phyloP scores from a whole-genome alignment of 2,888 invertebrate genomes.

The Phengaris arion region DNA sequence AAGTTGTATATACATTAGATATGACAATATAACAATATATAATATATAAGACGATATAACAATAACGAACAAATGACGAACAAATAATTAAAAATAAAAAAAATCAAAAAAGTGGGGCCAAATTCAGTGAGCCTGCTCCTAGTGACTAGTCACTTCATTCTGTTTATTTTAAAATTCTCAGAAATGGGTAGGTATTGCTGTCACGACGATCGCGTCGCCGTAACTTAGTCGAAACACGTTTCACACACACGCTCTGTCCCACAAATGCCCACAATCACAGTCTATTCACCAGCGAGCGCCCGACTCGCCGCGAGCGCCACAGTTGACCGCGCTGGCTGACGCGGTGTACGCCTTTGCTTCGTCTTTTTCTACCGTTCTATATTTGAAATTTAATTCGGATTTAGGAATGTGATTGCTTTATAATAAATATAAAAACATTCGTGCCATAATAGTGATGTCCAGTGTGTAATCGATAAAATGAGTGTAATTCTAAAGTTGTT shows the following conservation, averaged over 20 bases:
- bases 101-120: no score
- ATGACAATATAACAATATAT: no score
- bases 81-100: no score
- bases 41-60: no score
- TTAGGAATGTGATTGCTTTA: slow-evolving; percentile 65
- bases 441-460: slow-evolving; percentile 74
- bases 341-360: slow-evolving; percentile 57
- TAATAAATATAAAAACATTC: slow-evolving; percentile 42
- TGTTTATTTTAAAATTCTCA: background rate
- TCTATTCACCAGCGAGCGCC: slow-evolving; percentile 52
- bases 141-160: background rate
- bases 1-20: no score
- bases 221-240: slow-evolving; percentile 65
- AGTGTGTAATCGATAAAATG: slow-evolving; percentile 56
- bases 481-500: slow-evolving; percentile 66
- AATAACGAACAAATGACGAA: no score
- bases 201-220: slow-evolving; percentile 43
- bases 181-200: slow-evolving; percentile 37
- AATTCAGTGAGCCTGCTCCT: no score
- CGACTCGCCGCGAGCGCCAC: slow-evolving; percentile 44
- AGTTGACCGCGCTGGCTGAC: slow-evolving; percentile 66
- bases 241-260: slow-evolving; percentile 63
- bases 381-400: slow-evolving; percentile 50
- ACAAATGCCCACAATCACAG: slow-evolving; percentile 73
- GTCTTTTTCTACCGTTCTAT: slow-evolving; percentile 47